These are phyloP conservation scores for Oppia nitens DNA, from an alignment of 1,140 invertebrate species.

Conservation along the genomic window DNA sequence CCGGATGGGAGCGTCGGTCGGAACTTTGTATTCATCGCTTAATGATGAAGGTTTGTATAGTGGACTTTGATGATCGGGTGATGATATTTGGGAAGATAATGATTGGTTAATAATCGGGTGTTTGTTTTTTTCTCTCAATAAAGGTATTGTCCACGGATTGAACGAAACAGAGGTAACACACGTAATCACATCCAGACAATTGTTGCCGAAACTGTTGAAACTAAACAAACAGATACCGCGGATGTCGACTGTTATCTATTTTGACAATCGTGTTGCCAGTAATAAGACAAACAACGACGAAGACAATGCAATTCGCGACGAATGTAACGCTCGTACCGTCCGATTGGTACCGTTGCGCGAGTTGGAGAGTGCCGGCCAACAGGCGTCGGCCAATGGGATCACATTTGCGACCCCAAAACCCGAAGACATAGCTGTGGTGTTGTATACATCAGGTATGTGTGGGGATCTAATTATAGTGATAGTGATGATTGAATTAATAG, in stretches of 20 bases:
- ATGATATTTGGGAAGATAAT: not conserved
- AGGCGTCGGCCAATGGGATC: not conserved
- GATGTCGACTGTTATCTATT: constrained; percentile 10
- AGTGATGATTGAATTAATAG: constrained; percentile 22
- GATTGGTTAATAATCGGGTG: no score
- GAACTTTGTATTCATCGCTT: constrained; percentile 90
- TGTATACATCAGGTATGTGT: constrained; percentile 26
- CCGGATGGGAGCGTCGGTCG: constrained; percentile 40
- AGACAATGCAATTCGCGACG: not conserved
- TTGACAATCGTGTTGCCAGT: constrained; percentile 6
- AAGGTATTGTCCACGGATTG: constrained; percentile 76
- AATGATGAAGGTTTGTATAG: constrained; percentile 72
- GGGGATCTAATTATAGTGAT: constrained; percentile 22
- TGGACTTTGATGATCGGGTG: not conserved
- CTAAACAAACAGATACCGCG: constrained; percentile 9
- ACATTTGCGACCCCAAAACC: constrained; percentile 32
- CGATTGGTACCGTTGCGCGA: not conserved
- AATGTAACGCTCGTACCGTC: not conserved
- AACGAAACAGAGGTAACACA: constrained; percentile 78
- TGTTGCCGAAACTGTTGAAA: constrained; percentile 21
- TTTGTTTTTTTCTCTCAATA: not conserved
- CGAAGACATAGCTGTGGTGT: constrained; percentile 39
- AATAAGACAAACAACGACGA: not conserved
- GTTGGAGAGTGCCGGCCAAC: not conserved
- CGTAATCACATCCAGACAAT: constrained; percentile 24